Evolutionary conservation across 2,797 vertebrate species (phyloP).

Genomic region (Gallinago stenura): DNA sequence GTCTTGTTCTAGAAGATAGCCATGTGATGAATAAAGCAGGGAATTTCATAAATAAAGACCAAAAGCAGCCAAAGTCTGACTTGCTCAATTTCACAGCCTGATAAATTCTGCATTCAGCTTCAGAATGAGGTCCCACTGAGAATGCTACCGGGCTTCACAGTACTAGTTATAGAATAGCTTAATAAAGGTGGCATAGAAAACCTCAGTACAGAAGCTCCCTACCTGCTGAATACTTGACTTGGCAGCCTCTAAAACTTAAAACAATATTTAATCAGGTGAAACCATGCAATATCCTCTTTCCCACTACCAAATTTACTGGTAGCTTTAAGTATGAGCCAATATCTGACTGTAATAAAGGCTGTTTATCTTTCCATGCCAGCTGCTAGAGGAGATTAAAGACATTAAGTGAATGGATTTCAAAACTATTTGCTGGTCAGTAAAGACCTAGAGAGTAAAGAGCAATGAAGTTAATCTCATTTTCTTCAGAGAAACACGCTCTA

Average conservation of each 20-base stretch:
- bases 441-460: neutral
- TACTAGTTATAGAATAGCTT: neutral
- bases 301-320: neutral
- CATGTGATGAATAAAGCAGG: neutral
- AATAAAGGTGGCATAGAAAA: neutral
- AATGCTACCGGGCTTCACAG: neutral
- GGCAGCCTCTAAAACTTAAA: neutral
- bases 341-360: neutral
- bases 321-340: neutral
- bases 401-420: neutral
- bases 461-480: neutral
- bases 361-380: neutral
- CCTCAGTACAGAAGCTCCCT: neutral
- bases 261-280: neutral
- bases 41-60: neutral
- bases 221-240: neutral
- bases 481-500: neutral
- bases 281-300: neutral
- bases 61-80: neutral
- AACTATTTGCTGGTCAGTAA: neutral
- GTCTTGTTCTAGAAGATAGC: neutral
- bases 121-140: neutral
- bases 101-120: fast-evolving
- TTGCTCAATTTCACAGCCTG: neutral
- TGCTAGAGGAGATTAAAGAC: neutral